Evolutionary conservation across 2,888 invertebrate species (phyloP).

Genomic region (Oxystoma pomonae): DNA sequence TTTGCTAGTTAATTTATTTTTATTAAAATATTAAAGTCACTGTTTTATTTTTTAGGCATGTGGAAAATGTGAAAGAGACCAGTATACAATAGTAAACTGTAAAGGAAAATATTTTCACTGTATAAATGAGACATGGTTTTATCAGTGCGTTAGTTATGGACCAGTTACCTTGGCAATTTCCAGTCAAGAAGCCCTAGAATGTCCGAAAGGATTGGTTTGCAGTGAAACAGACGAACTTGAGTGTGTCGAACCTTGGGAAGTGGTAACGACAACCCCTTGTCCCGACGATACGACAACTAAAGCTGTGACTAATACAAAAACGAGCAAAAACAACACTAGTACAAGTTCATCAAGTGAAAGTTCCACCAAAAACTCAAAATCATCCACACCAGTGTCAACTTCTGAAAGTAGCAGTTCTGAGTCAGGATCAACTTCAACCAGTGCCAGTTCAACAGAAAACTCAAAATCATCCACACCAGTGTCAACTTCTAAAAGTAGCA

Average conservation of each 20-base stretch:
- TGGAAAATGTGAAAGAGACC: not conserved
- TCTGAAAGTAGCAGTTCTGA: not conserved
- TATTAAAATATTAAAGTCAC: not conserved
- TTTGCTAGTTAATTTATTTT: no score
- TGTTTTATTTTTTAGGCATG: not conserved
- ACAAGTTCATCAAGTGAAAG: not conserved
- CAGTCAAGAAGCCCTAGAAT: conserved; percentile 16
- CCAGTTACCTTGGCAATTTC: conserved; percentile 22
- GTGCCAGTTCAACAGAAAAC: not conserved
- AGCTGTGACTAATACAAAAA: not conserved
- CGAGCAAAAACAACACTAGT: not conserved
- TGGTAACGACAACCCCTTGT: conserved; percentile 19
- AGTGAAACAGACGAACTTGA: conserved; percentile 16
- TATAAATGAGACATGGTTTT: conserved; percentile 28
- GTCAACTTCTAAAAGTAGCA: not conserved
- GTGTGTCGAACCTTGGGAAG: conserved; percentile 19
- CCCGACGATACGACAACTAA: not conserved
- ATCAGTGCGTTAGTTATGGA: conserved; percentile 25
- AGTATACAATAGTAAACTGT: conserved; percentile 20
- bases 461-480: not conserved
- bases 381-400: not conserved
- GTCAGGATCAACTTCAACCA: not conserved
- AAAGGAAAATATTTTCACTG: conserved; percentile 28
- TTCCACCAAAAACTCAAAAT: no score
- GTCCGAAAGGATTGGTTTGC: conserved; percentile 21